Evolutionary conservation across 2,888 invertebrate genomes (phyloP).

Genomic region (Pristionchus japonicus): DNA sequence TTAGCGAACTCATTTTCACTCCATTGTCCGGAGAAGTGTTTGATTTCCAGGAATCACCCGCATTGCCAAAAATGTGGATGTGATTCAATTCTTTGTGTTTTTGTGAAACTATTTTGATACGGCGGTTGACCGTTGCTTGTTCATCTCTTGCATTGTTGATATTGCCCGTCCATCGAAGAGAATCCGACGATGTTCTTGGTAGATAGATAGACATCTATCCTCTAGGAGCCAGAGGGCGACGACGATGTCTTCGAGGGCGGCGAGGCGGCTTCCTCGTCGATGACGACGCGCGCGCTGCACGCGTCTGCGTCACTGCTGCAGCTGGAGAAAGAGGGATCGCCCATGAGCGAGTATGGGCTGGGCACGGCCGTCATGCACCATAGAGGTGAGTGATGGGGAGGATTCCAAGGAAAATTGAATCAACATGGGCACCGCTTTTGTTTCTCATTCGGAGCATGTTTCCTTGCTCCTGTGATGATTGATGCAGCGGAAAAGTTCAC

Average conservation of each 20-base stretch:
- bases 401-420: not conserved
- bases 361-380: constrained; percentile 10
- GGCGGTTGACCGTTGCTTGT: not conserved
- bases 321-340: not conserved
- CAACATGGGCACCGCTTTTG: not conserved
- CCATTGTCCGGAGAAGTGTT: too few species aligned
- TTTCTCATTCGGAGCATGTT: not conserved
- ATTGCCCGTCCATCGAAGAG: not conserved
- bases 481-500: not conserved
- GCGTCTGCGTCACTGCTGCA: not conserved
- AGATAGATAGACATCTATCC: too few species aligned
- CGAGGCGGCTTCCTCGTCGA: not conserved
- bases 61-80: not conserved
- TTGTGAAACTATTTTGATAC: not conserved
- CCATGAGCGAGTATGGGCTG: constrained; percentile 5
- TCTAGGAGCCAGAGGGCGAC: constrained; percentile 22
- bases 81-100: not conserved
- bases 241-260: constrained; percentile 18
- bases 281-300: not conserved
- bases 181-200: not conserved
- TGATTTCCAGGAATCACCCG: not conserved
- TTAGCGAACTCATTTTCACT: too few species aligned
- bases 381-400: not conserved
- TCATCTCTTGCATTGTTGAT: not conserved
- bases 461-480: not conserved